Conservation (phyloP, 2,797 vertebrate genomes). For the Craterocephalus amniculus region DNA sequence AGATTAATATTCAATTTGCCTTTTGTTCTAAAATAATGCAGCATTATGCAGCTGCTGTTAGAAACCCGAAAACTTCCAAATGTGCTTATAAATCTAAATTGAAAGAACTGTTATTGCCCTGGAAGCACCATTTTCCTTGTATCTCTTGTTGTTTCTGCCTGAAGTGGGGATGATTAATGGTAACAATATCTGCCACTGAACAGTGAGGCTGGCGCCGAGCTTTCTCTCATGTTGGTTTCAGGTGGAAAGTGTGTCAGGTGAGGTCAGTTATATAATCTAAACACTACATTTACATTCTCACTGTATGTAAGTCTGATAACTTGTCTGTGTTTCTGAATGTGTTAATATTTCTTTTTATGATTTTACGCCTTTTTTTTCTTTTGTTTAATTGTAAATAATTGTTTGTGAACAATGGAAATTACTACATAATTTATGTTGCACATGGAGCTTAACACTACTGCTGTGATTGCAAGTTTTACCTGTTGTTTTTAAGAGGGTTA, state of each 20-base stretch:
- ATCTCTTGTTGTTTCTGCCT: not conserved
- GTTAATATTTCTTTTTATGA: constrained; percentile 51
- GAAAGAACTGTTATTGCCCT: not conserved
- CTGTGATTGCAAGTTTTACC: constrained; percentile 59
- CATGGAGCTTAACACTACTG: constrained; percentile 64
- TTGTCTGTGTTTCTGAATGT: constrained; percentile 68
- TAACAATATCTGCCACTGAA: constrained; percentile 26
- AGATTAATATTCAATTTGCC: not conserved
- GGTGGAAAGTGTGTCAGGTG: constrained; percentile 10
- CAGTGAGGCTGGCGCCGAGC: constrained; percentile 43
- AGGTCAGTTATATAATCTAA: constrained; percentile 27
- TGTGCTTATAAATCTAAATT: not conserved
- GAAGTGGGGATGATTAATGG: not conserved
- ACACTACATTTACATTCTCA: constrained; percentile 47
- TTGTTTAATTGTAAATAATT: constrained; percentile 77
- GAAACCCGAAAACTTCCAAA: not conserved
- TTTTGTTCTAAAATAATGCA: not conserved
- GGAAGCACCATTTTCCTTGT: not conserved
- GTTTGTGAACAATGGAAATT: constrained; percentile 60
- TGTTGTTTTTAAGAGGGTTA: constrained; percentile 65
- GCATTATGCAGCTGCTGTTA: not conserved
- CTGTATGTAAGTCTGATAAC: constrained; percentile 23
- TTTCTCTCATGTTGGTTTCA: not conserved
- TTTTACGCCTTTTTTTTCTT: constrained; percentile 45
- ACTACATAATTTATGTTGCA: constrained; percentile 68